Evolutionary conservation across 2,888 invertebrate species (phyloP).

Genomic region (Lagria hirta): DNA sequence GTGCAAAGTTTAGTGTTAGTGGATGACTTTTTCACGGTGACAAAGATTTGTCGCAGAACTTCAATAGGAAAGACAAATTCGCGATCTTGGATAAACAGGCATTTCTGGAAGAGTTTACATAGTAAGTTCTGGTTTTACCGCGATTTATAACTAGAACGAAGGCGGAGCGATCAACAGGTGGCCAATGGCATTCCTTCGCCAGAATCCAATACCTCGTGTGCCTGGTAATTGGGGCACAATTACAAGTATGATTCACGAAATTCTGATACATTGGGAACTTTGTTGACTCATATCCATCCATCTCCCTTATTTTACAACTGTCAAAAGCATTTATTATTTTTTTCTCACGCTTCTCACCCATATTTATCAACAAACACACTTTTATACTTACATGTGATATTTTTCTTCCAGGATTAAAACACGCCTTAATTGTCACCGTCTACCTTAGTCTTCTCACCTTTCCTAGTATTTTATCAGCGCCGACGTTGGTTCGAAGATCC

Average conservation of each 20-base stretch:
- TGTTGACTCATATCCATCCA: slow-evolving; percentile 39
- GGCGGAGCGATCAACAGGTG: slow-evolving; percentile 51
- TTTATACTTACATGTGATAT: slow-evolving; percentile 26
- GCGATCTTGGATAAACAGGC: slow-evolving; percentile 39
- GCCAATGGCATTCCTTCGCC: slow-evolving; percentile 42
- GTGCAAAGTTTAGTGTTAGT: slow-evolving; percentile 27
- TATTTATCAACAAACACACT: too few species aligned
- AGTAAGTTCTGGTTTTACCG: too few species aligned
- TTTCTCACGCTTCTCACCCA: too few species aligned
- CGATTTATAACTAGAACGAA: too few species aligned
- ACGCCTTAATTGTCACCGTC: slow-evolving; percentile 51
- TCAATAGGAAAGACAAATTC: slow-evolving; percentile 29
- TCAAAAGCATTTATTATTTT: slow-evolving; percentile 33
- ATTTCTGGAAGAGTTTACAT: slow-evolving; percentile 43
- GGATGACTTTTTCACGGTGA: slow-evolving; percentile 3
- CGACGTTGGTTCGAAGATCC: slow-evolving; percentile 36
- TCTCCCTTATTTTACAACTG: slow-evolving; percentile 44
- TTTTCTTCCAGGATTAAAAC: slow-evolving; percentile 53
- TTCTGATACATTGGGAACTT: slow-evolving; percentile 39
- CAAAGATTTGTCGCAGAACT: slow-evolving; percentile 2
- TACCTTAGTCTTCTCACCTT: slow-evolving; percentile 51
- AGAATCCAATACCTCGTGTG: slow-evolving; percentile 25
- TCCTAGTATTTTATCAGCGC: slow-evolving; percentile 49
- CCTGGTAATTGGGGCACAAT: slow-evolving; percentile 25
- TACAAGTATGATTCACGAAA: slow-evolving; percentile 33